Conservation (phyloP, 2,888 invertebrate genomes). For the Fissipunctia ypsillon region DNA sequence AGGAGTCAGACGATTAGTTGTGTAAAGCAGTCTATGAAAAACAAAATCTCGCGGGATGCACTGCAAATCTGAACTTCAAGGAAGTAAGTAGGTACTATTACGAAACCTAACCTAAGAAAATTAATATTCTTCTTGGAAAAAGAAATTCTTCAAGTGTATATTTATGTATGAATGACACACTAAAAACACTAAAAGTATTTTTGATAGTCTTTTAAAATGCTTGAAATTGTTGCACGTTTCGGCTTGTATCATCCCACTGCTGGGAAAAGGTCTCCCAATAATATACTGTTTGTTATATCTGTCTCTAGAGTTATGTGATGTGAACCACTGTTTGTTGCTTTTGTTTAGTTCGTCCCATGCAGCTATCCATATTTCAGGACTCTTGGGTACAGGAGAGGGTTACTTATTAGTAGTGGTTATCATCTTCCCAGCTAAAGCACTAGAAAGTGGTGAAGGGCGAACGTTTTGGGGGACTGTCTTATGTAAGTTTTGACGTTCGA, state of each 20-base stretch:
- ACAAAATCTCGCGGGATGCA: background rate
- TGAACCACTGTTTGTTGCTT: background rate
- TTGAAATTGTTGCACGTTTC: background rate
- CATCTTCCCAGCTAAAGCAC: too few species aligned
- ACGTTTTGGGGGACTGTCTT: too few species aligned
- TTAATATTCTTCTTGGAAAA: too few species aligned
- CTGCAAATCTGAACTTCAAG: constrained; percentile 3
- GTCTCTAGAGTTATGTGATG: background rate
- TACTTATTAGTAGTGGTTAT: background rate
- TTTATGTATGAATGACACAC: background rate
- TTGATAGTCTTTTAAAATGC: background rate
- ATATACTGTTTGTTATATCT: background rate
- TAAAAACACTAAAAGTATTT: background rate
- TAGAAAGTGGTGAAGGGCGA: too few species aligned
- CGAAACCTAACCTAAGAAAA: background rate
- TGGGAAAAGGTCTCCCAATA: background rate
- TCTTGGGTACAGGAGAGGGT: too few species aligned
- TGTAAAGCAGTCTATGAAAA: too few species aligned
- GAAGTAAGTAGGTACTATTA: background rate
- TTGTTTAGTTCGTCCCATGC: background rate
- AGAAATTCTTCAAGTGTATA: too few species aligned
- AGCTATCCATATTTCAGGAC: background rate
- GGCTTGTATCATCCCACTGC: background rate
- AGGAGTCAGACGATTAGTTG: background rate
- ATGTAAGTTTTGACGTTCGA: too few species aligned